A percentile compares a stretch with the other conserved stretches of the same genome.
Conservation (phyloP, 2,113 vertebrate genomes). For the Pseudopipra pipra region DNA sequence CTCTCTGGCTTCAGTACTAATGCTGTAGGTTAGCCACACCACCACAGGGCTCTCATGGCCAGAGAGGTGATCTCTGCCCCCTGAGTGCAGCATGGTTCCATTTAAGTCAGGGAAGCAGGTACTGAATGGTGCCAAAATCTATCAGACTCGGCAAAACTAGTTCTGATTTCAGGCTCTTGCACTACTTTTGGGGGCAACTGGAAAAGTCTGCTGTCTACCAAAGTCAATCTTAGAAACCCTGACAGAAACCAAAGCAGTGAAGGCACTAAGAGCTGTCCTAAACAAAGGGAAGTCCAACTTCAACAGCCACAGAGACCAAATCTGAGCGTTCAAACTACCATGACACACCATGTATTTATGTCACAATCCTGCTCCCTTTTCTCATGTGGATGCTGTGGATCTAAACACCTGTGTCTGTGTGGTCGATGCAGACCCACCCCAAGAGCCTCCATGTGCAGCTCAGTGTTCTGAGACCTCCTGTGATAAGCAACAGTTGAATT, state of each 20-base stretch:
- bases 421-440: neutral
- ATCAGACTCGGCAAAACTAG: neutral
- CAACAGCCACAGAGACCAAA: neutral
- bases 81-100: rapidly evolving
- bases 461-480: neutral
- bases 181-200: neutral
- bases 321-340: neutral
- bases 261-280: neutral
- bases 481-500: neutral
- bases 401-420: neutral
- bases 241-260: neutral
- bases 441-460: neutral
- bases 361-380: neutral
- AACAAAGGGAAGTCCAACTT: neutral
- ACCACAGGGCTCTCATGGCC: neutral
- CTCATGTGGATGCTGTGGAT: neutral
- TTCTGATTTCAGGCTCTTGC: neutral
- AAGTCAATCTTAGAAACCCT: neutral
- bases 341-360: neutral
- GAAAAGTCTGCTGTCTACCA: neutral
- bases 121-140: neutral
- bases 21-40: neutral
- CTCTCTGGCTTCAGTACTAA: rapidly evolving
- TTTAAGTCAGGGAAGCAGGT: neutral
- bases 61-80: rapidly evolving